Base-by-base conservation (phyloP, 1,140 invertebrate genomes). In the Phortica variegata region DNA sequence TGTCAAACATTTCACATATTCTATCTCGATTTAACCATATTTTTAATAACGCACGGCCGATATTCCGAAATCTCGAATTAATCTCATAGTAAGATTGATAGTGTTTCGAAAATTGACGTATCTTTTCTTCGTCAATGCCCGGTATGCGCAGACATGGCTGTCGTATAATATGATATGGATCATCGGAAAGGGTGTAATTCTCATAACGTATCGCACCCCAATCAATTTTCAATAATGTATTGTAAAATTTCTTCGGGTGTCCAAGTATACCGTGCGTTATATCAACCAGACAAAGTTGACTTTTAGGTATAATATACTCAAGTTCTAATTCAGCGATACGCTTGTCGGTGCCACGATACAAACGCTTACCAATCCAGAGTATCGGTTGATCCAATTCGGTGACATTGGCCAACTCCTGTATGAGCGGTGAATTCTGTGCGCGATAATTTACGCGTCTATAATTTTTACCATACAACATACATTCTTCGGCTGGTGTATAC, bases 261-360 rank as follows among this genome's bases (percentile, higher is more conserved):
- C 53, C 52, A 9, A 59, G 33, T 40, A 59, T 59, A 10, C 56
- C 56, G 36, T 59, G 56, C 2, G 13, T 26, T 2, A 43, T 16
- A 41, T 56, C 56, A 18, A 59, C 52, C 16, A 56, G 37, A n/a
- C 5, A 29, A n/a, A 59, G 16, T 33, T 55, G 47, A 29, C 40
- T 43, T 15, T 48, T 42, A 0, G 56, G 44, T 17, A 48, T 32
- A 18, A 56, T 47, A 23, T 44, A 56, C 42, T 59, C 56, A 26
- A 55, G 17, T 40, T 59, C 56, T 7, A 59, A 16, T 41, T 52
- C 21, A 29, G 23, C 21, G 10, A 59, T 45, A 20, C 53, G 42
- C 13, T 40, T 10, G 52, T 59, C 53, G 9, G 38, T 56, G 32
- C 56, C 55, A 12, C 52, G 55, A 48, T 58, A 58, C 32, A 54